Percentiles rank a stretch among this genome's conserved stretches.
Conservation (phyloP, 2,888 invertebrate genomes). For the Sarcophaga rosellei region DNA sequence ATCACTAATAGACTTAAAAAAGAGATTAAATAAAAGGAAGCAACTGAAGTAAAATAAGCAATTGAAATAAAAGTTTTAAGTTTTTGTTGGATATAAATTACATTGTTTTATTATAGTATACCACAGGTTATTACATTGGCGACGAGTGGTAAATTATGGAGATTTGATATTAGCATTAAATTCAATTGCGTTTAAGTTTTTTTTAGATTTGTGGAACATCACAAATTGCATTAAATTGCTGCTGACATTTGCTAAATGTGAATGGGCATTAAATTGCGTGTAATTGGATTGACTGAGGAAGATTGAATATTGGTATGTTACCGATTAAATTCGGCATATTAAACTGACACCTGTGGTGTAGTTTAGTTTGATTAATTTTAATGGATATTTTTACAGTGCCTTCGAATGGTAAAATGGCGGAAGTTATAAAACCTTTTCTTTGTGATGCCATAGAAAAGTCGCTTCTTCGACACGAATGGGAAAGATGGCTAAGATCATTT, state of each 20-base stretch:
- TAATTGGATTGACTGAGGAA: constrained; percentile 17
- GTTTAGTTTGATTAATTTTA: constrained; percentile 22
- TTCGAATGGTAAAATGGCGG: constrained; percentile 24
- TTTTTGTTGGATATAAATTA: too few species aligned
- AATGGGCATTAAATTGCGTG: constrained; percentile 23
- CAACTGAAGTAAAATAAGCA: too few species aligned
- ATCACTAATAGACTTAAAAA: too few species aligned
- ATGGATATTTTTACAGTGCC: constrained; percentile 22
- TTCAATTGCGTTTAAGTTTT: too few species aligned
- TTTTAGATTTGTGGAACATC: too few species aligned
- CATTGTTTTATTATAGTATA: background rate
- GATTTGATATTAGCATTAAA: constrained; percentile 20
- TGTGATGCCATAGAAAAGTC: constrained; percentile 67
- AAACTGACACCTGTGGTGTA: constrained; percentile 24
- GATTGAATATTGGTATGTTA: constrained; percentile 29
- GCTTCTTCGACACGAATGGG: constrained; percentile 63
- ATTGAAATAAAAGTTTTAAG: too few species aligned
- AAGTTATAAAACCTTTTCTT: constrained; percentile 58
- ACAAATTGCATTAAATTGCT: too few species aligned
- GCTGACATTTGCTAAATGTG: background rate
- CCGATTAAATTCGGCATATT: constrained; percentile 39
- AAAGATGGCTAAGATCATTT: constrained; percentile 59
- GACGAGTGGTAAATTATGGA: constrained; percentile 23
- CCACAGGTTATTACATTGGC: constrained; percentile 27
- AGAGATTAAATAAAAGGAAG: too few species aligned